Base-by-base conservation (phyloP, 2,113 vertebrate genomes). In the Campylomormyrus tamandua region DNA sequence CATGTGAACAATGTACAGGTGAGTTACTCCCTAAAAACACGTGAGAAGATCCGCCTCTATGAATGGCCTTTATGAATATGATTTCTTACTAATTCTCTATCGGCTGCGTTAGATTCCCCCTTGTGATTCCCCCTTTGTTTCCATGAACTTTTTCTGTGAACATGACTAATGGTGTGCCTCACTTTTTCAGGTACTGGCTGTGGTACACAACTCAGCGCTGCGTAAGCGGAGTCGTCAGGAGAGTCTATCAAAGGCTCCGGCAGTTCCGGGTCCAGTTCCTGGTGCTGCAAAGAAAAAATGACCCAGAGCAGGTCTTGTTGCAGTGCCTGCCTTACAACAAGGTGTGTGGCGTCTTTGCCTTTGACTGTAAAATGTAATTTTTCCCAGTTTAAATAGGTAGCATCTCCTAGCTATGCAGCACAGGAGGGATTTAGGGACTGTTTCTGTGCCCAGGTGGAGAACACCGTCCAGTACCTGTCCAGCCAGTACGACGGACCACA, bases 261-360 rank as follows among this genome's bases (percentile, higher is more conserved):
- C 96, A 97, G 92, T 98, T 98, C 93, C 97, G 95, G 21, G 98
- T 99, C 48, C 98, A 97, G 94, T 99, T 99, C 94, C 95, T 99
- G 0, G 98, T 96, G 0, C 95, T 98, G 80, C 98, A 99, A 95
- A 96, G 97, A 91, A 99, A 96, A 91, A 95, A 93, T 9, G 98
- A 99, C 91, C 97, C 97, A 0, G 96, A 97, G 80, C 98, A 99
- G 93, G 97, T 99, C 80, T 94, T 99, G 91, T 95, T 99, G 1
- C 98, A 99, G 94, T 99, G 98, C 90, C 94, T 99, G 91, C 98
- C 97, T 35, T 92, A 96, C 10, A 94, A 96, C 94, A 98, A 97
- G 97, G 98, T 98, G 56, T 46, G 48, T n/a, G 56, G 4, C 27
- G 2, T 77, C 46, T n/a, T 31, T 42, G 35, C 49, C 7, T 62